phyloP scores from a whole-genome alignment of 2,113 vertebrate genomes.

The Illadopsis cleaveri region DNA sequence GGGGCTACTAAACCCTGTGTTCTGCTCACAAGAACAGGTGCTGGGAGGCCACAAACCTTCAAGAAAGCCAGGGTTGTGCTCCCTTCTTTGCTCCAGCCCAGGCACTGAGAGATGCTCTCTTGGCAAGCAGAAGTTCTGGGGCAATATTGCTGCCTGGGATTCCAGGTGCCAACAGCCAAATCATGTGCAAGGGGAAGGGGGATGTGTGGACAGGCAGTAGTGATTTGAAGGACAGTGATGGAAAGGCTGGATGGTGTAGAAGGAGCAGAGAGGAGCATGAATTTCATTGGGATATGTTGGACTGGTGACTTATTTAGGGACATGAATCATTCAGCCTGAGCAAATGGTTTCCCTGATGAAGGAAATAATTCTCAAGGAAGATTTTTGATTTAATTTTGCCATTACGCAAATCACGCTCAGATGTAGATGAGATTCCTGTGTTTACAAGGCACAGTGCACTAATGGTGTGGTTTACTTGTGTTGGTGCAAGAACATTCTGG shows the following conservation, averaged over 20 bases:
- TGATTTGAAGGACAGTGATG: not conserved
- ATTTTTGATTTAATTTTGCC: not conserved
- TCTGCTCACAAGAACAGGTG: not conserved
- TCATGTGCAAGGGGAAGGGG: accelerated
- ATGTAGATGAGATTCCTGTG: not conserved
- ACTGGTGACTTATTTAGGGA: not conserved
- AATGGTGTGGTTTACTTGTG: not conserved
- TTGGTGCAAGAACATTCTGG: not conserved
- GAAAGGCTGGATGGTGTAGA: not conserved
- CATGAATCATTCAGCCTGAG: not conserved
- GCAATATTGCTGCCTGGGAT: not conserved
- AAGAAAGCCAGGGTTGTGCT: not conserved
- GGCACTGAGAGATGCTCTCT: accelerated
- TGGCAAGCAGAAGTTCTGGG: not conserved
- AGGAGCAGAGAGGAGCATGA: not conserved
- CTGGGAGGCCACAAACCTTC: not conserved
- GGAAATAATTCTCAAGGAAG: not conserved
- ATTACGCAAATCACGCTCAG: accelerated
- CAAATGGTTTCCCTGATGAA: not conserved
- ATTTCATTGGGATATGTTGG: not conserved
- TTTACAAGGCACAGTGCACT: not conserved
- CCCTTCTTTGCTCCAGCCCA: not conserved
- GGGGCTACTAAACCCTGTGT: not conserved
- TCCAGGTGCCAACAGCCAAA: not conserved
- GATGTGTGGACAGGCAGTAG: not conserved